Conservation (phyloP, 2,113 vertebrate species). For the Craseonycteris thonglongyai region DNA sequence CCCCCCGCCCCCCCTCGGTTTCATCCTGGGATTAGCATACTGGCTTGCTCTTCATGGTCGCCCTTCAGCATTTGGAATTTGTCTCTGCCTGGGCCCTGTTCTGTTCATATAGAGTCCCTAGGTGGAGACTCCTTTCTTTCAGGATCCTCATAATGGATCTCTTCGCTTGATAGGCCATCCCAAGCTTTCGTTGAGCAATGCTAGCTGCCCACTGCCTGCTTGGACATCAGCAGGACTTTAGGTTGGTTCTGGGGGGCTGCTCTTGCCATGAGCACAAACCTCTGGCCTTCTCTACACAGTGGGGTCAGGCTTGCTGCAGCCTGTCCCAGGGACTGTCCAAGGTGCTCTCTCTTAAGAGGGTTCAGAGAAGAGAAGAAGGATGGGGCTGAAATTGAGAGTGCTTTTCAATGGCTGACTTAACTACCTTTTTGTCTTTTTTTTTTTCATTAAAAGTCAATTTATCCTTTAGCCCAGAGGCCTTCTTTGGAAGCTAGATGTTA, state of each 20-base stretch:
- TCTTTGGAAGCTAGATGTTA: neutral
- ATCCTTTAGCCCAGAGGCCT: neutral
- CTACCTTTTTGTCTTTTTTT: neutral
- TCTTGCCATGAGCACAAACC: rapidly evolving
- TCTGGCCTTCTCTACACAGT: rapidly evolving
- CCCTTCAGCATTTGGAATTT: neutral
- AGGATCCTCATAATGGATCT: too few species aligned
- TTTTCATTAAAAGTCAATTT: neutral
- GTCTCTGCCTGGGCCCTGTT: neutral
- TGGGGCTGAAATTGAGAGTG: neutral
- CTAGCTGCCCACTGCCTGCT: neutral
- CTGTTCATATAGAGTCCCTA: neutral
- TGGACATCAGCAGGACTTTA: neutral
- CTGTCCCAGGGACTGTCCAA: neutral
- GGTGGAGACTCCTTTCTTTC: neutral
- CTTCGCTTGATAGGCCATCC: too few species aligned
- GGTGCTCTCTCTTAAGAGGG: neutral
- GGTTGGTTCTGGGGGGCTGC: neutral
- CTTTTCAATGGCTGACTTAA: neutral
- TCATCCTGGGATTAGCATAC: neutral
- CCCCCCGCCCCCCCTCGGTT: neutral
- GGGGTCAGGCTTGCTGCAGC: rapidly evolving
- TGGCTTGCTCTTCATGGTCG: neutral
- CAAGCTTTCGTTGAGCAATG: neutral
- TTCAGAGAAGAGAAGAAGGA: neutral